Evolutionary conservation across 1,140 invertebrate species (phyloP), one percentile per base, ranked within the genome.

Genomic region (Drosophila athabasca): DNA sequence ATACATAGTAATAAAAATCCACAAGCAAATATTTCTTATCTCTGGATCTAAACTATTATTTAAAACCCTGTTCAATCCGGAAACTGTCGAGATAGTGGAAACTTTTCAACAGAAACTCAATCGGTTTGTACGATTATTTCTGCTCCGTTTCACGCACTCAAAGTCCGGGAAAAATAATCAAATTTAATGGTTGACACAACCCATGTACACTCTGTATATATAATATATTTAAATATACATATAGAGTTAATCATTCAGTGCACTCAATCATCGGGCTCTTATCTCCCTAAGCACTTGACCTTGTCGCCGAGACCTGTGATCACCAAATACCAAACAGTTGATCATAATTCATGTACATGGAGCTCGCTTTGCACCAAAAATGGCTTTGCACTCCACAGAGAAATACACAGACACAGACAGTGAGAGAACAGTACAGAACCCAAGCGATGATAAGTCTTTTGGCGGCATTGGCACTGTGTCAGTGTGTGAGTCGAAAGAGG

Each of bases 401-500:
- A 7, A n/a, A 3, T 0, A 5, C 24, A 26, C 4, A 26, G 24
- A 7, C 24, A 0, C 24, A 0, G 29, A 31, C 8, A 31, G 8
- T 31, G 31, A 6, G 46, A 50, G 62, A 35, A 52, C 26, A 26
- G 24, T 9, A 26, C 41, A 15, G 11, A 35, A 17, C 9, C 17
- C 31, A 11, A 15, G 46, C 52, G 71, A 74, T 73, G 71, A 74
- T 73, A 73, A 71, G 70, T 29, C 35, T 29, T 31, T 41, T 50
- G 54, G 15, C 19, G 39, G 29, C 31, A 31, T 9, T 31, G 19
- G 58, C 31, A 41, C 29, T 49, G 41, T 55, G n/a, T 53, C 48
- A 41, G 39, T 72, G 65, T 61, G 43, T 52, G 46, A 43, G 53
- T 65, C 35, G 57, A 44, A 67, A 62, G 80, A 84, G 80, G 80